These are phyloP conservation scores for Drosophila bipectinata DNA, from an alignment of 1,140 invertebrate genomes.

Conservation along the genomic window DNA sequence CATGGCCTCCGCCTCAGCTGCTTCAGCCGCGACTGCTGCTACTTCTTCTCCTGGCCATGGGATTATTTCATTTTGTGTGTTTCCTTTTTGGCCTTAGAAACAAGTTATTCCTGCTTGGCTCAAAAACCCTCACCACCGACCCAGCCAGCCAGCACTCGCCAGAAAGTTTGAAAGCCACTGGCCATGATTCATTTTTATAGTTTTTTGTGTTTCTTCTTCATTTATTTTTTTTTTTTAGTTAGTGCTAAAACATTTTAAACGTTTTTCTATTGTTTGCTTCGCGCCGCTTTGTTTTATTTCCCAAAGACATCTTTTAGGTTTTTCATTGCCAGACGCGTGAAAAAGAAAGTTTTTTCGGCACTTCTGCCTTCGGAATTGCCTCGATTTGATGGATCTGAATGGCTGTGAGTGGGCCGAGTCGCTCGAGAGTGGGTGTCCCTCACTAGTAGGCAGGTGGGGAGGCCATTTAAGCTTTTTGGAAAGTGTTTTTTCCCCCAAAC, in stretches of 20 bases:
- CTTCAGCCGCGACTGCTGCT: slow-evolving; percentile 21
- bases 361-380: slow-evolving; percentile 48
- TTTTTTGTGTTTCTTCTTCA: slow-evolving; percentile 17
- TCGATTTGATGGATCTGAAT: slow-evolving; percentile 55
- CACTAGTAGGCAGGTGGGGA: slow-evolving; percentile 33
- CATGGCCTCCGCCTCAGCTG: slow-evolving; percentile 49
- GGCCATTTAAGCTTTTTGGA: slow-evolving; percentile 44
- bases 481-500: slow-evolving; percentile 38
- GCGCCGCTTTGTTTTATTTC: slow-evolving; percentile 55
- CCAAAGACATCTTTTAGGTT: slow-evolving; percentile 49
- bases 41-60: slow-evolving; percentile 69
- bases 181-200: slow-evolving; percentile 73
- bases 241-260: slow-evolving; percentile 55
- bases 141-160: slow-evolving; percentile 3
- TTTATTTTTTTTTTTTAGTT: slow-evolving; percentile 18
- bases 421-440: slow-evolving; percentile 54
- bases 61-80: slow-evolving; percentile 83
- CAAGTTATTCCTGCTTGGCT: slow-evolving; percentile 79
- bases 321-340: slow-evolving; percentile 83
- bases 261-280: slow-evolving; percentile 52
- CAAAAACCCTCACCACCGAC: slow-evolving; percentile 36
- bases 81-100: slow-evolving; percentile 82
- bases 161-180: slow-evolving; percentile 56
- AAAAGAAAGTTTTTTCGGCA: slow-evolving; percentile 72
- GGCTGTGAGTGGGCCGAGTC: slow-evolving; percentile 53